Base-by-base conservation (phyloP, 2,113 vertebrate species). In the Scatophagus argus region DNA sequence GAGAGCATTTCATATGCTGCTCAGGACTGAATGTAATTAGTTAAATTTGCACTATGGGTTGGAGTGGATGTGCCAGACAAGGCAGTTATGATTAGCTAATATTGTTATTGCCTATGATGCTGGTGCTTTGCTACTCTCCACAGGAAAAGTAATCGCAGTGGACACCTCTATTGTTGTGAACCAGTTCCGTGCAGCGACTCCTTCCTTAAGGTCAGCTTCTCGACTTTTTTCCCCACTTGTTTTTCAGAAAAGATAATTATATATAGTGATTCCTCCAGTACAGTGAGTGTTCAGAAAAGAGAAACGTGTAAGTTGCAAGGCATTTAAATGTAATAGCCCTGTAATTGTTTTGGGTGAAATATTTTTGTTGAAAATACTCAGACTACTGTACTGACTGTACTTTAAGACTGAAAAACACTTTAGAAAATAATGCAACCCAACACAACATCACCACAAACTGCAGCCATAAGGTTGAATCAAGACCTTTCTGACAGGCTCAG, bases 101-200 rank as follows among this genome's bases (percentile, higher is more conserved):
- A 60, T 10, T 27, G 8, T 44, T n/a, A 1, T n/a, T 10, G 17
- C n/a, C 61, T 21, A 71, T 58, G 23, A 16, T 43, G 31, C 13
- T 41, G 6, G 1, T 72, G 59, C 27, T 44, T 9, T 75, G 1
- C 74, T 67, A 8, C n/a, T 14, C n/a, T 86, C 54, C 34, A 36
- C 80, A 95, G 95, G 92, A 13, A 95, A 95, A 78, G 68, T 87
- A 2, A 90, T 95, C 8, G 95, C 95, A 14, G 31, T 96, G 51
- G 95, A 96, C 56, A 90, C 91, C 0, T 95, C 93, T 0, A 92
- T 96, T 62, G 81, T 94, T 25, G 1, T 96, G 73, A 91, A 93
- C 77, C 95, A 96, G 93, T 95, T 96, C 62, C 93, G 91, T 19
- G 74, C 92, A 14, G 94, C 80, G 0, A 77, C 87, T 2, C 93